Conservation (phyloP, 2,797 vertebrate species). For the Sebastes baramenuke region DNA sequence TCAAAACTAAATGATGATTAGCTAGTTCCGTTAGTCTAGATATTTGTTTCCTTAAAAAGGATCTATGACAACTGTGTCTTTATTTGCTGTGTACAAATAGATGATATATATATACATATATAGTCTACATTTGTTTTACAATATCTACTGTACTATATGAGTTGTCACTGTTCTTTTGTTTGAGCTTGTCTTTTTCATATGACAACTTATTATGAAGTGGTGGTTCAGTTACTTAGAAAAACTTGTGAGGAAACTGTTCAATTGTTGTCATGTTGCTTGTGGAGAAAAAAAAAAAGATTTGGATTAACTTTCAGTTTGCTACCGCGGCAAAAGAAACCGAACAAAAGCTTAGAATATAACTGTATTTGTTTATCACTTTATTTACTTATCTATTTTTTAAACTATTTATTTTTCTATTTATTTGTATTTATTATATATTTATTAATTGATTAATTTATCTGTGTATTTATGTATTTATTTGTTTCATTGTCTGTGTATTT, state of each 20-base stretch:
- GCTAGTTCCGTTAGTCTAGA: constrained; percentile 99
- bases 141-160: constrained; percentile 96
- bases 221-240: constrained; percentile 99
- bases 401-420: constrained; percentile 94
- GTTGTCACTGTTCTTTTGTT: constrained; percentile 99
- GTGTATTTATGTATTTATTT: constrained; percentile 88
- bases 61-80: constrained; percentile 99
- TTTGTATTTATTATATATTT: constrained; percentile 86
- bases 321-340: constrained; percentile 95
- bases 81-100: constrained; percentile 99
- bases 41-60: constrained; percentile 99
- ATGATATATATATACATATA: constrained; percentile 98
- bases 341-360: constrained; percentile 86
- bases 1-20: constrained; percentile 99
- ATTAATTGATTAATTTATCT: constrained; percentile 84
- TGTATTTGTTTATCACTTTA: constrained; percentile 81
- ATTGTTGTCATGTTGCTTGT: constrained; percentile 99
- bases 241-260: constrained; percentile 99
- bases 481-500: constrained; percentile 93
- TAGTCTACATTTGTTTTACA: constrained; percentile 99
- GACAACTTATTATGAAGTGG: constrained; percentile 98
- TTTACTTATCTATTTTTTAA: constrained; percentile 82
- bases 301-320: constrained; percentile 92
- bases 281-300: constrained; percentile 87
- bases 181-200: constrained; percentile 99